Evolutionary conservation across 2,113 vertebrate species (phyloP), one percentile per base, ranked within the genome.

Genomic region (Forbesichthys papilliferus): DNA sequence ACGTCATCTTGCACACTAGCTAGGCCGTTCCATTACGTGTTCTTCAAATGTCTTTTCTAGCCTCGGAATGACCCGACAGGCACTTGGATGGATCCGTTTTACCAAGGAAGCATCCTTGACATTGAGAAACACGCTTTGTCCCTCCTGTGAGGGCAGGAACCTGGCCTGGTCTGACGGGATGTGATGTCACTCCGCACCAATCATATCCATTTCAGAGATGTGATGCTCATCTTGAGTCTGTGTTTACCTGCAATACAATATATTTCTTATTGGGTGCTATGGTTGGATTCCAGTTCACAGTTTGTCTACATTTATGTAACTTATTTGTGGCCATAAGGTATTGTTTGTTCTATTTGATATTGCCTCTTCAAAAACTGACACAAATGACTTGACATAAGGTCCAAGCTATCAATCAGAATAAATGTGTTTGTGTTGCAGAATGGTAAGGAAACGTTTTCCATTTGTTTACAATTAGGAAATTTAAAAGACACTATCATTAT

Each of bases 201-300:
- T 27, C 27, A 27, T 27, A 27, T 27, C 27, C 27, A 27, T 27
- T 2, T 27, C 27, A 27, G 27, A 27, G 36, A 51, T 46, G 54
- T 36, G 72, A 63, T 64, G 36, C 4, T 42, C 36, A 42, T 7
- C 36, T 42, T 42, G 36, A 42, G 36, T 42, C 36, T 42, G 36
- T 42, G 7, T 5, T 42, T 42, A 5, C 61, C 55, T 69, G 56
- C 72, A 59, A 27, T 42, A 53, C 6, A 3, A 34, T 58, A 69
- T 72, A 42, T 82, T 48, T 77, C 9, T 67, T 55, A 64, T 53
- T 64, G 77, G 73, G 59, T 53, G 71, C 58, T 61, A 74, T 51
- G 18, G 47, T 73, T 75, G 16, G 34, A 64, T 64, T 54, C 77
- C 63, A 84, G 85, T 71, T 83, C 77, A 77, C 86, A 84, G 74